Conservation (phyloP, 2,113 vertebrate genomes). For the Coturnix japonica region DNA sequence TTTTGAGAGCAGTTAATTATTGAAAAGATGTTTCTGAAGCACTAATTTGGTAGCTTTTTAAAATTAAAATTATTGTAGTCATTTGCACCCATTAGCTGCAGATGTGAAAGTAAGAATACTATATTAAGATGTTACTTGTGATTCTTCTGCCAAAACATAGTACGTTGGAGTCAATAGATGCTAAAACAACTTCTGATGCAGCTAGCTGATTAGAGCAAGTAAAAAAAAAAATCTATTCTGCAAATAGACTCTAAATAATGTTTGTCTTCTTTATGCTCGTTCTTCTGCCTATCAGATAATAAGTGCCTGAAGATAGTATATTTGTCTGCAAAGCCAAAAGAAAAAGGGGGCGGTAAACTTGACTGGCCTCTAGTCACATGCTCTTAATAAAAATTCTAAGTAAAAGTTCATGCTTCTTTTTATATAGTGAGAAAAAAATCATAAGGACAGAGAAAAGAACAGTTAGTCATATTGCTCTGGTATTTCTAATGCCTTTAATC, state of each 20-base stretch:
- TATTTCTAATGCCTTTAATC: not conserved
- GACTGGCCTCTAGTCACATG: not conserved
- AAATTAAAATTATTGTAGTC: not conserved
- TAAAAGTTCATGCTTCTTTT: not conserved
- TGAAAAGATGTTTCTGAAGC: not conserved
- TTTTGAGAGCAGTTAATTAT: not conserved
- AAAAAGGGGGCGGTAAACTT: not conserved
- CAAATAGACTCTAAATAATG: not conserved
- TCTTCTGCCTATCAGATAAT: not conserved
- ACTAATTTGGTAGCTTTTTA: not conserved
- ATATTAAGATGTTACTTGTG: not conserved
- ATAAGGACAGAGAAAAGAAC: not conserved
- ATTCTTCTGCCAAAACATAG: not conserved
- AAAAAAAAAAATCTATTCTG: not conserved
- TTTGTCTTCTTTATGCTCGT: not conserved
- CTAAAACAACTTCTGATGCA: not conserved
- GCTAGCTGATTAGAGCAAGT: not conserved
- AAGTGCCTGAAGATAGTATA: not conserved
- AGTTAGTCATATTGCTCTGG: not conserved
- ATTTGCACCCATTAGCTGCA: not conserved
- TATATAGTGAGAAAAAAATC: not conserved
- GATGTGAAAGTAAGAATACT: not conserved
- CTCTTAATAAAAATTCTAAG: not conserved
- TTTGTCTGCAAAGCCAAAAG: not conserved
- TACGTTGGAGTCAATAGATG: not conserved